Conservation (phyloP, 53 echinoderm and acorn worm species). For the Patiria pectinifera region DNA sequence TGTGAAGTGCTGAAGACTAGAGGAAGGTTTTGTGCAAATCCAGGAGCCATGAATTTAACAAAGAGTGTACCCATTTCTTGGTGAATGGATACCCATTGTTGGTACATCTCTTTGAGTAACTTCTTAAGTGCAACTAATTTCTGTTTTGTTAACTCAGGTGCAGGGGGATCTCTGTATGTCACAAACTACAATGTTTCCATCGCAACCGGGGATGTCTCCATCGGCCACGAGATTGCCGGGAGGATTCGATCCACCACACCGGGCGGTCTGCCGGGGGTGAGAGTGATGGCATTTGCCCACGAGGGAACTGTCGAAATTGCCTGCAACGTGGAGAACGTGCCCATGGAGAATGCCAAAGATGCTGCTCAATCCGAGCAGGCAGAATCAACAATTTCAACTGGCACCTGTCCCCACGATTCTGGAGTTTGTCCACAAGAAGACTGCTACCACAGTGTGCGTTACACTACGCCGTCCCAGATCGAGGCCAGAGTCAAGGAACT, state of each 20-base stretch:
- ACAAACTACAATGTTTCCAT: conserved; percentile 95
- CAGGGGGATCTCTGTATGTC: conserved; percentile 91
- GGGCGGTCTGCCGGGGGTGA: conserved; percentile 86
- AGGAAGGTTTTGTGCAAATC: too few species aligned
- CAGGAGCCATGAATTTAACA: too few species aligned
- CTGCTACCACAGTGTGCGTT: conserved; percentile 18
- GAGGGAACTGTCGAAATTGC: conserved; percentile 87
- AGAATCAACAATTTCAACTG: neutral
- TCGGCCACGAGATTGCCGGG: conserved; percentile 76
- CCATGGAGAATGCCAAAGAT: neutral
- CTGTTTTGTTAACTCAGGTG: conserved; percentile 63
- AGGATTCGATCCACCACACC: conserved; percentile 79
- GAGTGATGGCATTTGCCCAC: conserved; percentile 94
- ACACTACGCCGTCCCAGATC: conserved; percentile 73
- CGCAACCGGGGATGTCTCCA: conserved; percentile 72
- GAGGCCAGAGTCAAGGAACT: conserved; percentile 73
- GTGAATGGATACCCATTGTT: neutral
- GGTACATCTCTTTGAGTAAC: neutral
- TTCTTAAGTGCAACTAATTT: neutral
- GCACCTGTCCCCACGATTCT: neutral
- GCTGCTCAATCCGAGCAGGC: neutral
- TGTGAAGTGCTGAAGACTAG: too few species aligned
- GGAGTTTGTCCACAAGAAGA: neutral
- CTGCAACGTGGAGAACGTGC: conserved; percentile 85
- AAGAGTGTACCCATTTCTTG: too few species aligned